These are phyloP conservation scores for Lepidurus couesii DNA, from an alignment of 1,140 invertebrate genomes.

Conservation along the genomic window DNA sequence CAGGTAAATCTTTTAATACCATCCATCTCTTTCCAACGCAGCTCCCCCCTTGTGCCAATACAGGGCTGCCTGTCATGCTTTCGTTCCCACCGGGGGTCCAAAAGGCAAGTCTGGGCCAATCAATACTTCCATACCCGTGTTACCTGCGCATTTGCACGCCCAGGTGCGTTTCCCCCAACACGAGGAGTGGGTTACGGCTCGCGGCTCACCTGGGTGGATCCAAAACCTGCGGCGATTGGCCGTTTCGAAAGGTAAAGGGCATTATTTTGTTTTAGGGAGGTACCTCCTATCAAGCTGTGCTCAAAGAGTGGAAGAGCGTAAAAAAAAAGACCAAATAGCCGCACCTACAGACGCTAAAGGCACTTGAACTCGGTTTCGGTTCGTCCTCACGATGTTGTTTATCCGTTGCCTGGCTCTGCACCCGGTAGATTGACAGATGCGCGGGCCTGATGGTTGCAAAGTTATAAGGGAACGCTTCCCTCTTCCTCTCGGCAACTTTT, in stretches of 20 bases:
- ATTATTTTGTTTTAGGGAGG: too few species aligned
- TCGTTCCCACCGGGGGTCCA: too few species aligned
- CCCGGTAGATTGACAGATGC: constrained; percentile 14
- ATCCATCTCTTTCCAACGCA: neutral
- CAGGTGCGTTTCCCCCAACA: neutral
- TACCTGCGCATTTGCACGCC: neutral
- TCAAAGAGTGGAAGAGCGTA: neutral
- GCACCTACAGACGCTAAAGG: neutral
- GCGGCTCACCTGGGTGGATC: neutral
- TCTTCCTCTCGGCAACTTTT: neutral
- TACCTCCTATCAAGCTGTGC: neutral
- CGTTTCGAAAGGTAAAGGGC: neutral
- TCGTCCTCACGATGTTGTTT: neutral
- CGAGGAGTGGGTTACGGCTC: neutral
- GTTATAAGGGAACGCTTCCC: neutral
- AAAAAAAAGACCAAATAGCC: neutral
- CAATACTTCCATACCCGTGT: neutral
- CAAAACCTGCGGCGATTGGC: neutral
- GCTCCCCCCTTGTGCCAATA: neutral
- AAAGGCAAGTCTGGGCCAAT: neutral
- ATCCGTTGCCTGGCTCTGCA: neutral
- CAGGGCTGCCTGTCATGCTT: too few species aligned
- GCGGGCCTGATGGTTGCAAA: neutral
- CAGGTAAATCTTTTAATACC: neutral
- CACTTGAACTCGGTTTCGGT: neutral